A percentile compares a stretch with the other conserved stretches of the same genome.
Evolutionary conservation across 2,797 vertebrate species (phyloP).

Genomic region (Odontamblyopus lacepedii): DNA sequence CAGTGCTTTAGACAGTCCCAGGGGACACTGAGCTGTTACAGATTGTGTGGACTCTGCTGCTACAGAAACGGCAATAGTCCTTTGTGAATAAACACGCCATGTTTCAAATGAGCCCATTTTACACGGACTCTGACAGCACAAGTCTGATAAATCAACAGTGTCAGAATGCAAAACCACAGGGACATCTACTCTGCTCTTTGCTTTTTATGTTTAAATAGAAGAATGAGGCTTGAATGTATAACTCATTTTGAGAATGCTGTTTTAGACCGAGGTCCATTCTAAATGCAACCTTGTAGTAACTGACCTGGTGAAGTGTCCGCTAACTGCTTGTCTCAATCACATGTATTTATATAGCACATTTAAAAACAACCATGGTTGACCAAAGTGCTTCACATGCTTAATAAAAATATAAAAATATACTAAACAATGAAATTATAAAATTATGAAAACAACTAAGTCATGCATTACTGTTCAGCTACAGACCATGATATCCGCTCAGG

Average conservation of each 20-base stretch:
- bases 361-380: too few relatives aligned
- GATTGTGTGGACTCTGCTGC: slow-evolving; percentile 21
- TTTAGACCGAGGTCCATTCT: background rate
- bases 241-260: background rate
- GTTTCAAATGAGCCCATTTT: slow-evolving; percentile 32
- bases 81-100: slow-evolving; percentile 29
- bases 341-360: too few relatives aligned
- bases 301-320: too few relatives aligned
- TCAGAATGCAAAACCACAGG: slow-evolving; percentile 36
- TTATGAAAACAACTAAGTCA: too few relatives aligned
- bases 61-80: slow-evolving; percentile 31
- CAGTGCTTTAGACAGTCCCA: slow-evolving; percentile 3
- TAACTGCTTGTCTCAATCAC: too few relatives aligned
- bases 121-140: slow-evolving; percentile 40
- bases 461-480: too few relatives aligned
- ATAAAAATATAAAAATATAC: too few relatives aligned
- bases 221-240: slow-evolving; percentile 18
- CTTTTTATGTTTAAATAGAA: slow-evolving; percentile 27
- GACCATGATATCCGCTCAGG: too few relatives aligned
- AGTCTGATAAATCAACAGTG: slow-evolving; percentile 50
- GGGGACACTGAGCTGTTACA: background rate
- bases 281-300: too few relatives aligned
- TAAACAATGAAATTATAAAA: too few relatives aligned
- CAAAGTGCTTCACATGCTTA: too few relatives aligned
- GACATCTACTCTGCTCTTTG: slow-evolving; percentile 49